These are phyloP conservation scores for Strigamia maritima DNA, from an alignment of 2,888 invertebrate species.

Conservation along the genomic window DNA sequence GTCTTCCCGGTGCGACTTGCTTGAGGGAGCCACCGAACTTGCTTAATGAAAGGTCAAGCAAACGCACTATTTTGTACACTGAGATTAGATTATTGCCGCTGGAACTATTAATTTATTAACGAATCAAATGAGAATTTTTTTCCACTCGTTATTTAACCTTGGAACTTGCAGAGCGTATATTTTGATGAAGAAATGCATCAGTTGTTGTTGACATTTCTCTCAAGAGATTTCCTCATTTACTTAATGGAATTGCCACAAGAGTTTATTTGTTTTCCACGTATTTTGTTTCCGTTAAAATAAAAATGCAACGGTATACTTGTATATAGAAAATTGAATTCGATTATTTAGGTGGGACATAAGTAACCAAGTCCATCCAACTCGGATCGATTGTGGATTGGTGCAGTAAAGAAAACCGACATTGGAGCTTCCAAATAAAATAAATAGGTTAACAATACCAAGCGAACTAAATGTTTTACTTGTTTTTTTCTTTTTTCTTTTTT, in stretches of 20 bases:
- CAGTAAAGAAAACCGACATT: not conserved
- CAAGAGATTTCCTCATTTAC: slow-evolving; percentile 7
- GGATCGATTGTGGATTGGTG: not conserved
- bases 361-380: not conserved
- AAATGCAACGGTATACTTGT: not conserved
- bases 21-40: slow-evolving; percentile 30
- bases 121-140: slow-evolving; percentile 16
- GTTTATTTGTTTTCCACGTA: not conserved
- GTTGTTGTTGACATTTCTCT: not conserved
- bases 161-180: not conserved
- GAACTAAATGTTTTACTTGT: too few relatives aligned
- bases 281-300: not conserved
- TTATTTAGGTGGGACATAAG: not conserved
- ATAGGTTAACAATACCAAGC: not conserved
- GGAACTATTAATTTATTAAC: slow-evolving; percentile 8
- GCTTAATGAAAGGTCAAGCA: slow-evolving; percentile 26
- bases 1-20: slow-evolving; percentile 28
- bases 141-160: not conserved
- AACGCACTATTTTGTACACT: not conserved
- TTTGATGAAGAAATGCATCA: slow-evolving; percentile 2
- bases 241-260: slow-evolving; percentile 1
- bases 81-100: slow-evolving; percentile 18
- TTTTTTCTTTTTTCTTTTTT: too few relatives aligned
- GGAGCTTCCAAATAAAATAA: not conserved
- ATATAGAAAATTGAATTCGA: not conserved